Percentiles rank a stretch among this genome's conserved stretches.
These are phyloP conservation scores for Malurus cyaneus DNA, from an alignment of 2,113 vertebrate genomes.

Conservation along the genomic window DNA sequence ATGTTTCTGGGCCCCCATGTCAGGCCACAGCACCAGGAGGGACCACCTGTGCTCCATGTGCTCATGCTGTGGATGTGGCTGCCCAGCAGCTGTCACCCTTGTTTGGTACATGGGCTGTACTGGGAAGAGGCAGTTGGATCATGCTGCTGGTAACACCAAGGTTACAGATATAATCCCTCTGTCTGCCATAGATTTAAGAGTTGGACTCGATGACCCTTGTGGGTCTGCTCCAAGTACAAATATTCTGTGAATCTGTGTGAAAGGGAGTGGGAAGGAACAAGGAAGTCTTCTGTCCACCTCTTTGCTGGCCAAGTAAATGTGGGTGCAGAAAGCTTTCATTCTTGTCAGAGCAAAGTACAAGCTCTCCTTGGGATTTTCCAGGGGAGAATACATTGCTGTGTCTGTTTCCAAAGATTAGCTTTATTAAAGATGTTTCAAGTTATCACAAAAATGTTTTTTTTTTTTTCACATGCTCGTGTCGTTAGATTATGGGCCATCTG, in stretches of 20 bases:
- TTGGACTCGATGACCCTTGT: accelerated
- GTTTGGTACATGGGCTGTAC: neutral
- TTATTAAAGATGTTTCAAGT: neutral
- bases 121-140: neutral
- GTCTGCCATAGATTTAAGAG: neutral
- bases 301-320: neutral
- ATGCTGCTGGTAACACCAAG: neutral
- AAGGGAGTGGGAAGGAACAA: accelerated
- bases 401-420: neutral
- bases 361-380: neutral
- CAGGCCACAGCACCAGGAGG: neutral
- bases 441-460: neutral
- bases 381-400: neutral
- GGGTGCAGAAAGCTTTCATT: neutral
- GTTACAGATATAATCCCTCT: neutral
- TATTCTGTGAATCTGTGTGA: neutral
- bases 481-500: neutral
- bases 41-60: neutral
- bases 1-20: neutral
- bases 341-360: neutral
- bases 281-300: neutral
- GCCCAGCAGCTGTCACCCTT: neutral
- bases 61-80: neutral
- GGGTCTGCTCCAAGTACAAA: neutral
- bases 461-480: neutral